A percentile compares a stretch with the other conserved stretches of the same genome.
Conservation (phyloP, 2,888 invertebrate species). For the Lasioglossum vierecki region DNA sequence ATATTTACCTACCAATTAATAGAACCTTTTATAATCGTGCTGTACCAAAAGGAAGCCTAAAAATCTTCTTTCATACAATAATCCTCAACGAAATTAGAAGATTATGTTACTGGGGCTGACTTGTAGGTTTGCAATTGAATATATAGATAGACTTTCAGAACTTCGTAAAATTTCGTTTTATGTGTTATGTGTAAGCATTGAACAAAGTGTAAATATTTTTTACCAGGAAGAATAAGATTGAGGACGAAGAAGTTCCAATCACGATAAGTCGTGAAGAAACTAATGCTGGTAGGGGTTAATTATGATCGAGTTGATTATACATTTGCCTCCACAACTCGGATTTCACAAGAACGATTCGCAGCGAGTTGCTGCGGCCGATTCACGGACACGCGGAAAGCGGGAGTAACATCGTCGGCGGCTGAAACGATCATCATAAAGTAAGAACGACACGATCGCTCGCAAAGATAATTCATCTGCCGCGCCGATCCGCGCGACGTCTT, state of each 20-base stretch:
- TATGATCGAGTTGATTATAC: not conserved
- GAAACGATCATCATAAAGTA: not conserved
- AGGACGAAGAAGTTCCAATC: no score
- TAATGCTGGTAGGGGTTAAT: not conserved
- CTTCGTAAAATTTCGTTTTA: not conserved
- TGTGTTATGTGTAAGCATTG: not conserved
- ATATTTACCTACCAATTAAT: not conserved
- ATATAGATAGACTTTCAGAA: no score
- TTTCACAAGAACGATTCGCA: not conserved
- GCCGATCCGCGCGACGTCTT: constrained; percentile 37
- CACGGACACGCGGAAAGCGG: not conserved
- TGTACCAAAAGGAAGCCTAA: not conserved
- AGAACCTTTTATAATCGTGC: not conserved
- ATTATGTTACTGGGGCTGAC: not conserved
- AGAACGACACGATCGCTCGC: constrained; percentile 31
- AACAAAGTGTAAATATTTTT: no score
- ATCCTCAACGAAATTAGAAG: not conserved
- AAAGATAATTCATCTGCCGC: constrained; percentile 37
- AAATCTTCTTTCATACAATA: not conserved
- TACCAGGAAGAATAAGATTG: no score
- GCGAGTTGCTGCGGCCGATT: not conserved
- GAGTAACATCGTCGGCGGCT: not conserved
- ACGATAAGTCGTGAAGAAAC: no score
- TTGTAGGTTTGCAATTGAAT: not conserved
- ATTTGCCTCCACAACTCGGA: not conserved